phyloP scores from a whole-genome alignment of 2,113 vertebrate species.

The Eulemur macaco region DNA sequence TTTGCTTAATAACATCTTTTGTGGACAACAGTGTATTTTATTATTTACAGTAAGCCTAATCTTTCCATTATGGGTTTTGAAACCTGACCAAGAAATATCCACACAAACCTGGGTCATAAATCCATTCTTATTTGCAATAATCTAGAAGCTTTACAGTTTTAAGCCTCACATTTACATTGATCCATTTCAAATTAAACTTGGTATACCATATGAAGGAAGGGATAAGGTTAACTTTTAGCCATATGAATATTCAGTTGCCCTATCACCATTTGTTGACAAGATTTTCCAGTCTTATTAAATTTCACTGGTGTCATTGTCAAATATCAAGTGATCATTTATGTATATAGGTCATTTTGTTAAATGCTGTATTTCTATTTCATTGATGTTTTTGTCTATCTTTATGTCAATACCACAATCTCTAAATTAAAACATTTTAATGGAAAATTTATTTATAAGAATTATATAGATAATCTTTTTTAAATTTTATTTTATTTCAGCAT shows the following conservation, averaged over 20 bases:
- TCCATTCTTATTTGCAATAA: background rate
- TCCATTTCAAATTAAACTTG: background rate
- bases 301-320: background rate
- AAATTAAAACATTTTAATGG: too few relatives aligned
- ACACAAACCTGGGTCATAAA: background rate
- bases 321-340: background rate
- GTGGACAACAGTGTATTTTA: background rate
- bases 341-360: background rate
- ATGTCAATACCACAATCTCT: background rate
- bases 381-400: background rate
- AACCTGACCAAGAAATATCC: background rate
- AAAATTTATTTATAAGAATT: too few relatives aligned
- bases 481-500: too few relatives aligned
- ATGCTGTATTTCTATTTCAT: background rate
- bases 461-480: too few relatives aligned
- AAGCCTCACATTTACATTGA: background rate
- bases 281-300: background rate
- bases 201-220: background rate
- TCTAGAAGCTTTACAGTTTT: background rate
- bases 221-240: background rate
- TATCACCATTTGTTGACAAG: background rate
- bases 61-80: background rate
- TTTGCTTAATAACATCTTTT: background rate
- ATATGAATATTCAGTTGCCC: background rate
- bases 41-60: background rate